Evolutionary conservation across 2,113 vertebrate species (phyloP), one percentile per base, ranked within the genome.

Genomic region (Pontoporia blainvillei): DNA sequence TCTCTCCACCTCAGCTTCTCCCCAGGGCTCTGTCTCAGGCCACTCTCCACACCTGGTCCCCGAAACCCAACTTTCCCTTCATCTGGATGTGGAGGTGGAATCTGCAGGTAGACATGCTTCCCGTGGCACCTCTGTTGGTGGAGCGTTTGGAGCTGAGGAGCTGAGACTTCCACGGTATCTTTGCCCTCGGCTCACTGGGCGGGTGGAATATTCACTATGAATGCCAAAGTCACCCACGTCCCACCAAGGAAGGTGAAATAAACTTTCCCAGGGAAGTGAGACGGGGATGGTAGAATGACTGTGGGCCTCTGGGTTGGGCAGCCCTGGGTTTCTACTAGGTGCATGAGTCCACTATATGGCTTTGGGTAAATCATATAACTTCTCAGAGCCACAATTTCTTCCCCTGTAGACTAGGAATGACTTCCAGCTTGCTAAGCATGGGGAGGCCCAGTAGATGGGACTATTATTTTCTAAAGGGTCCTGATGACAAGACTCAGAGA

Each of bases 271-370:
- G 34, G 21, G 44, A 36, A 46, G 8, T 18, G 64, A 87, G 73
- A 34, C 11, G 15, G 67, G 46, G 5, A 9, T 15, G 17, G 10
- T 14, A 10, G 36, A 36, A n/a, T 69, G 59, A 64, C 13, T 5
- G 4, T 0, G 20, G 86, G n/a, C 27, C 7, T 44, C 13, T 23
- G 67, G 29, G 73, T 9, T 6, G 9, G 46, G 62, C 10, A 39
- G 41, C 17, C 49, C 59, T 52, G 29, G 25, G 71, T 41, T 36
- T 67, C 27, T 14, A n/a, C 39, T 12, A 46, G 54, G 13, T 14
- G 11, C 23, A 13, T 0, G 8, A 76, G 44, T 34, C 34, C 1
- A 1, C 10, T 46, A 12, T 6, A 3, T 0, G 1, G 44, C 39
- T 36, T 66, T 62, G 29, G 39, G 25, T 23, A 34, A 61, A 29